Evolutionary conservation across 2,888 invertebrate genomes (phyloP).

Genomic region (Ophion ellenae): DNA sequence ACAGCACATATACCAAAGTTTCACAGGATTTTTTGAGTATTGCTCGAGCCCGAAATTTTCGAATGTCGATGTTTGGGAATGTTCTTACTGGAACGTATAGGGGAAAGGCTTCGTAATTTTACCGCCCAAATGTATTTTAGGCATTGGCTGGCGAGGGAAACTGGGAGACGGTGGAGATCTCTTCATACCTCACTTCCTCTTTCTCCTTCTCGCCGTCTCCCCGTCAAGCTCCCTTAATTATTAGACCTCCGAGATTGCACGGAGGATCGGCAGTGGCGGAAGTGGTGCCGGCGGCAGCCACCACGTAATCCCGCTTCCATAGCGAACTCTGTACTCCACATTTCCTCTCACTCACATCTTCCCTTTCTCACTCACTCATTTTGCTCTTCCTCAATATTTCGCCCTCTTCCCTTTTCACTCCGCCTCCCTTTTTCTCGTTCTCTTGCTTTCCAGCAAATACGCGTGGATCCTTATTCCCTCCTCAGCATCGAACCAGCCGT

Average conservation of each 20-base stretch:
- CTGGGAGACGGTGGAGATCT: conserved; percentile 17
- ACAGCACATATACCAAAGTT: too few relatives aligned
- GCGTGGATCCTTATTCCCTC: conserved; percentile 55
- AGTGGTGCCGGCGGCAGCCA: conserved; percentile 63
- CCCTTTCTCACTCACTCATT: conserved; percentile 23
- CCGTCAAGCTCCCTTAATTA: conserved; percentile 58
- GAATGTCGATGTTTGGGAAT: too few relatives aligned
- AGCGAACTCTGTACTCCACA: conserved; percentile 32
- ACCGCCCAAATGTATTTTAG: conserved; percentile 43
- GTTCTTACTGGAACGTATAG: neutral
- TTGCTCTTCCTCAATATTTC: conserved; percentile 16
- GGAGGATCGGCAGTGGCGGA: conserved; percentile 63
- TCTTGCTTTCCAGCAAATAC: conserved; percentile 32
- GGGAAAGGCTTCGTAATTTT: conserved; percentile 34
- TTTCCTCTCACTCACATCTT: conserved; percentile 27
- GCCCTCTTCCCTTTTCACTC: neutral
- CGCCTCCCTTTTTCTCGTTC: neutral
- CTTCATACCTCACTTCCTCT: conserved; percentile 3
- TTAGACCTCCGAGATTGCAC: conserved; percentile 63
- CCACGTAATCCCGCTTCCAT: conserved; percentile 64
- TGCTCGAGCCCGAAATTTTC: too few relatives aligned
- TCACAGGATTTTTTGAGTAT: too few relatives aligned
- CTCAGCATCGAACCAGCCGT: conserved; percentile 69
- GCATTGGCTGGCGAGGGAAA: conserved; percentile 6
- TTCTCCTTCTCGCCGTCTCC: neutral